Base-by-base conservation (phyloP, 2,113 vertebrate genomes). In the Neoarius graeffei region DNA sequence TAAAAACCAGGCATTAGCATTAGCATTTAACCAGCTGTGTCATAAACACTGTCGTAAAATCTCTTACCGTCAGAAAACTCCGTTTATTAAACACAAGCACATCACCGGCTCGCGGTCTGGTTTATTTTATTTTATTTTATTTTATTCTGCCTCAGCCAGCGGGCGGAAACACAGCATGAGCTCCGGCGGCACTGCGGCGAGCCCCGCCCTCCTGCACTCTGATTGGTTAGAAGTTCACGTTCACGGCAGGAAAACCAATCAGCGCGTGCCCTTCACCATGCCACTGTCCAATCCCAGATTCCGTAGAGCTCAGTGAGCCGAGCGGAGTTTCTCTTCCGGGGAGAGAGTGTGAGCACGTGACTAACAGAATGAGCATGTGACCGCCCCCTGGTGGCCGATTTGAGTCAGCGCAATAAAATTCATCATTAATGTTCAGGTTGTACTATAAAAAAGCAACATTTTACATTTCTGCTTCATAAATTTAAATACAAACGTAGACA, bases 141-240 rank as follows among this genome's bases (percentile, higher is more conserved):
- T 35, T 35, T 1, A 35, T 35, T 35, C n/a, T n/a, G n/a, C n/a
- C n/a, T 42, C 35, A 23, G 5, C 17, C 67, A 7, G 7, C 35
- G 67, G 13, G 73, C 13, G 48, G 67, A 17, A 42, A 19, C 19
- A 4, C 69, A 73, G 69, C 56, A 42, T 60, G 57, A 57, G 11
- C 30, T 8, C 3, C 42, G 10, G 19, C 2, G 25, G 56, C 30
- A 17, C 27, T 7, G 54, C 54, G 7, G 64, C 81, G 56, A 84
- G 83, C 64, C 81, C 84, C 88, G 69, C 54, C 83, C 91, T 88
- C 64, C 67, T 85, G 90, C 90, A 82, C 17, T 86, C 66, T 91
- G 89, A 88, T 57, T 89, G 76, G 88, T 89, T 89, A 42, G 8
- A 7, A 81, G 4, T 42, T 42, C 30, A 7, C n/a, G 5, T 56